Percentiles rank a stretch among this genome's conserved stretches.
These are phyloP conservation scores for Mya arenaria DNA, from an alignment of 1,140 invertebrate genomes.

Conservation along the genomic window DNA sequence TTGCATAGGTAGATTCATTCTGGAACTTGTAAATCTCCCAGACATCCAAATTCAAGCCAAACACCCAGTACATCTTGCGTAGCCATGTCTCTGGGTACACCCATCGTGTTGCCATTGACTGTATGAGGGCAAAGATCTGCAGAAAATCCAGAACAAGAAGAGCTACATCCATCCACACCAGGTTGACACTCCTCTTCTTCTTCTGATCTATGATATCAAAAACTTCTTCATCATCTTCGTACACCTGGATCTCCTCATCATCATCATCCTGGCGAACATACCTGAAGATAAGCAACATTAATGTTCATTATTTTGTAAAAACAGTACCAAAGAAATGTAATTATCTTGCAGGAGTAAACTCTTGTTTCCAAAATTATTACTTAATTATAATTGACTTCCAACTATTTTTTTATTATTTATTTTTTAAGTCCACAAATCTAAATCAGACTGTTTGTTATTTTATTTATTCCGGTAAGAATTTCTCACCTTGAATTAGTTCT, in stretches of 20 bases:
- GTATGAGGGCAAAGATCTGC: conserved; percentile 74
- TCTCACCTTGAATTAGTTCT: too few relatives aligned
- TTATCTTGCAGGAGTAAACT: not conserved
- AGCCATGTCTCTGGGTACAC: conserved; percentile 71
- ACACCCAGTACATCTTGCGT: conserved; percentile 68
- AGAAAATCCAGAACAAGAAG: conserved; percentile 72
- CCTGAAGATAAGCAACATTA: not conserved
- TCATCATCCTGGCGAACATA: conserved; percentile 20
- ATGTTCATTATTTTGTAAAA: not conserved
- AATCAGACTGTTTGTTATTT: too few relatives aligned
- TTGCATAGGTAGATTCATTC: conserved; percentile 63
- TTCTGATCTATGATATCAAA: conserved; percentile 55
- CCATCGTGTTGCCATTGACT: conserved; percentile 76
- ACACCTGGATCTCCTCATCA: conserved; percentile 6
- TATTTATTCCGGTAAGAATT: too few relatives aligned
- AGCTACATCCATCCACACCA: conserved; percentile 69
- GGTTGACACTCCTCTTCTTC: conserved; percentile 68
- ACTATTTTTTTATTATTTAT: too few relatives aligned
- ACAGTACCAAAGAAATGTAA: not conserved
- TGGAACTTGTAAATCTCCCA: conserved; percentile 77
- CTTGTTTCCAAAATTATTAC: too few relatives aligned
- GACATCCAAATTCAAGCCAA: conserved; percentile 74
- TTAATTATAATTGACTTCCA: too few relatives aligned
- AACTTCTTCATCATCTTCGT: conserved; percentile 59
- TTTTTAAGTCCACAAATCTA: too few relatives aligned